A percentile compares a stretch with the other conserved stretches of the same genome.
Conservation (phyloP, 2,113 vertebrate genomes). For the Phyllostomus hastatus region DNA sequence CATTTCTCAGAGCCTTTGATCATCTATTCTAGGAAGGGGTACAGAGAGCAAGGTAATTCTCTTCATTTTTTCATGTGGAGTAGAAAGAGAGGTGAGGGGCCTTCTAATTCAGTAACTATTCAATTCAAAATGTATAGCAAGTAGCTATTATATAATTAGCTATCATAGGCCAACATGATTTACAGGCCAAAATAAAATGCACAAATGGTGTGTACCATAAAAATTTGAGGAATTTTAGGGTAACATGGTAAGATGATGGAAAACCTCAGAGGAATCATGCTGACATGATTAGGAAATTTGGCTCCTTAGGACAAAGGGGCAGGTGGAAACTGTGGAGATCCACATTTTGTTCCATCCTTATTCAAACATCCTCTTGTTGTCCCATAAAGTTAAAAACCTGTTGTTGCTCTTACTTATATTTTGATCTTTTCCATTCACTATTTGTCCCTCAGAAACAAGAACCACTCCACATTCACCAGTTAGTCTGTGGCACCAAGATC, state of each 20-base stretch:
- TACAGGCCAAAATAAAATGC: background rate
- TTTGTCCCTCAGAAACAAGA: background rate
- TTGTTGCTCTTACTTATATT: background rate
- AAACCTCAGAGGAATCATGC: background rate
- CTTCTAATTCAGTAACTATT: background rate
- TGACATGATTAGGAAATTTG: background rate
- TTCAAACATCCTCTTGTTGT: background rate
- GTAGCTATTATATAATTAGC: background rate
- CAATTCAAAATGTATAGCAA: background rate
- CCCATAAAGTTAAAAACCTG: background rate
- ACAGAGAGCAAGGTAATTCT: background rate
- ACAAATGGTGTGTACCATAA: background rate
- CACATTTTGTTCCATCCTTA: background rate
- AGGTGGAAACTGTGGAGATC: background rate
- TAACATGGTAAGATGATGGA: background rate
- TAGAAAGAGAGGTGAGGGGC: background rate
- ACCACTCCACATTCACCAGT: background rate
- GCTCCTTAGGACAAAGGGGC: background rate
- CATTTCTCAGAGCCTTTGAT: background rate
- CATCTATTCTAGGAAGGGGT: background rate
- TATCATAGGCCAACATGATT: background rate
- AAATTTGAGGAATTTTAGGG: background rate
- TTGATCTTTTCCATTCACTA: background rate
- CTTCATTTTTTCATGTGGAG: background rate
- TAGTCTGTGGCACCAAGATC: background rate